These are phyloP conservation scores for Nomada flava DNA, from an alignment of 2,888 invertebrate species.

Conservation along the genomic window DNA sequence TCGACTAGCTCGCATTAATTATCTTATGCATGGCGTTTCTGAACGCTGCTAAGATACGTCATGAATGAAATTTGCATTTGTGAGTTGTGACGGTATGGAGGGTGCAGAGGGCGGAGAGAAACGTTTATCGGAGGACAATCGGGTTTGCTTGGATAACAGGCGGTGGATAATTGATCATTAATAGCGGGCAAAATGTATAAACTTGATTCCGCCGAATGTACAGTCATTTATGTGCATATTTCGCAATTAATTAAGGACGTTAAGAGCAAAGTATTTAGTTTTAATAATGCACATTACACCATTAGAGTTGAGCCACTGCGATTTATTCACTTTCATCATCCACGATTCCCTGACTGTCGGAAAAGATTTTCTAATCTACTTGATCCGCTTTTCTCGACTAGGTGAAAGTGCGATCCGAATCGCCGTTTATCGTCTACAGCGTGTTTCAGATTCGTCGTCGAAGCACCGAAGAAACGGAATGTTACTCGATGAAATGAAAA, in stretches of 20 bases:
- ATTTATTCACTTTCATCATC: constrained; percentile 9
- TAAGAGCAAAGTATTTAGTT: too few species aligned
- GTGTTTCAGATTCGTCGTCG: constrained; percentile 10
- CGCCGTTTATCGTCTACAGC: constrained; percentile 21
- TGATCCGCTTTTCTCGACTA: background rate
- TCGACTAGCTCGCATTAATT: constrained; percentile 23
- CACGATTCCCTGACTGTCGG: constrained; percentile 9
- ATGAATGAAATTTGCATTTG: constrained; percentile 43
- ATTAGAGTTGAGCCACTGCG: background rate
- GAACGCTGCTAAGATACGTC: constrained; percentile 11
- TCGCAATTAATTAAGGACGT: too few species aligned
- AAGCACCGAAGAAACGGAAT: constrained; percentile 9
- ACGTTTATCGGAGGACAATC: constrained; percentile 2
- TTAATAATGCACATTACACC: too few species aligned
- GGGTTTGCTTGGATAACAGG: background rate
- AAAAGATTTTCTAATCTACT: constrained; percentile 34
- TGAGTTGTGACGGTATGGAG: background rate
- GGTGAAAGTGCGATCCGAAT: background rate
- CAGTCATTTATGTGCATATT: too few species aligned
- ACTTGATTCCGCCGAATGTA: too few species aligned
- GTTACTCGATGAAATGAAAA: constrained; percentile 44
- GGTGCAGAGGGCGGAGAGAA: background rate
- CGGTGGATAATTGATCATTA: constrained; percentile 1
- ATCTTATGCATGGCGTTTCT: constrained; percentile 27
- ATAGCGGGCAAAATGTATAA: background rate